phyloP scores from a whole-genome alignment of 2,888 invertebrate species.

The Dicranocentrus wangi region DNA sequence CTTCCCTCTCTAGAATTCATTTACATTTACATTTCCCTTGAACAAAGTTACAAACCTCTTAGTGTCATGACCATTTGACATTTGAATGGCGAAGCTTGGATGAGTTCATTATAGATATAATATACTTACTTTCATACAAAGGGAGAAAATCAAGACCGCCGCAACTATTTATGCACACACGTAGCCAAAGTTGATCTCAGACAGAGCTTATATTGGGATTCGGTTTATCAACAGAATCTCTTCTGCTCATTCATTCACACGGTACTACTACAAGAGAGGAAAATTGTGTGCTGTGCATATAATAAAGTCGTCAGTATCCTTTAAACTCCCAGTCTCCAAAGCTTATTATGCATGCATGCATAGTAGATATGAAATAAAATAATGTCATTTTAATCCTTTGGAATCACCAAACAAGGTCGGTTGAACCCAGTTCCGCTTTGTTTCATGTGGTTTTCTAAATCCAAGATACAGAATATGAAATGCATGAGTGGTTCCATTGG shows the following conservation, averaged over 20 bases:
- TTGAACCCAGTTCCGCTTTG: conserved; percentile 29
- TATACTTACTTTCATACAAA: conserved; percentile 5
- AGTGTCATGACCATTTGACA: conserved; percentile 65
- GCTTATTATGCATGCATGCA: conserved; percentile 56
- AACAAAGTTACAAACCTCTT: conserved; percentile 64
- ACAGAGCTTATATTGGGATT: neutral
- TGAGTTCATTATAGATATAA: conserved; percentile 32
- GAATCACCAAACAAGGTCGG: conserved; percentile 42
- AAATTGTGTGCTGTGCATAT: conserved; percentile 1
- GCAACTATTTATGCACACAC: conserved; percentile 40
- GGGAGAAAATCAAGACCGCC: conserved; percentile 29
- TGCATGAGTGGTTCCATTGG: too few relatives aligned
- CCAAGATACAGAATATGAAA: too few relatives aligned
- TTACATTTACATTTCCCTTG: conserved; percentile 47
- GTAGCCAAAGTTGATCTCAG: conserved; percentile 15
- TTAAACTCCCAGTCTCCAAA: conserved; percentile 40
- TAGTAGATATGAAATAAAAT: conserved; percentile 52
- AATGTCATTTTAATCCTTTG: conserved; percentile 60
- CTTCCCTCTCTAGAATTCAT: conserved; percentile 29
- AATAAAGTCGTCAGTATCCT: conserved; percentile 51
- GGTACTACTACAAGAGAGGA: neutral
- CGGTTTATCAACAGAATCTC: conserved; percentile 49
- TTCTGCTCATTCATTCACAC: conserved; percentile 44
- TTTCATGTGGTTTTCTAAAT: neutral
- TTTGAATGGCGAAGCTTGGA: conserved; percentile 57